A percentile compares a stretch with the other conserved stretches of the same genome.
These are phyloP conservation scores for Leucopternis melanops DNA, from an alignment of 2,113 vertebrate genomes.

Conservation along the genomic window DNA sequence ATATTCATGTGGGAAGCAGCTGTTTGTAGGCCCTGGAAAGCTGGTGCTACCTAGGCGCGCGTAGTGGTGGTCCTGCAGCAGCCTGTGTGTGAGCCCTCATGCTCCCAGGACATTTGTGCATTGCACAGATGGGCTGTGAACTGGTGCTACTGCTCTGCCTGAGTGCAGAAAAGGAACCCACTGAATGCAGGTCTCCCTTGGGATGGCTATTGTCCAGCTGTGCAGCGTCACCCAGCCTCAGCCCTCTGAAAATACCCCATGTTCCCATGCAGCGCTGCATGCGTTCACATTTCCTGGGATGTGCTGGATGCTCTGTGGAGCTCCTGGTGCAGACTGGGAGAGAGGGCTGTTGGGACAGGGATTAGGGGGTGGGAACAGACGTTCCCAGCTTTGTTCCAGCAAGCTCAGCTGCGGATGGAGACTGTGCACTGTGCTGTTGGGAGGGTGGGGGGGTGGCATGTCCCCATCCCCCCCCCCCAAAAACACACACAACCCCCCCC, in stretches of 20 bases:
- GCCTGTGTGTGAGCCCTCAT: neutral
- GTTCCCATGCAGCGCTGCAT: neutral
- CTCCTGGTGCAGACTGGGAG: neutral
- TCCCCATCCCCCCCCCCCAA: too few relatives aligned
- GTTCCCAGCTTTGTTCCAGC: neutral
- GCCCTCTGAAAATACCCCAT: neutral
- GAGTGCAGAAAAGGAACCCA: neutral
- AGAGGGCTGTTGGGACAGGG: neutral
- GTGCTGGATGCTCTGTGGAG: neutral
- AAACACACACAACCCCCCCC: too few relatives aligned
- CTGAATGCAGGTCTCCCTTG: neutral
- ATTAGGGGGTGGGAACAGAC: neutral
- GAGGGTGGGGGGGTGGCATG: neutral
- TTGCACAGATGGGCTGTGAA: neutral
- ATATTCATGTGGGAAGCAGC: neutral
- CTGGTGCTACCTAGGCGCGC: rapidly evolving
- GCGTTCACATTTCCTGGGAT: neutral
- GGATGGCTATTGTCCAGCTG: neutral
- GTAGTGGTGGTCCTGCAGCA: neutral
- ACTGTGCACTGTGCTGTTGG: neutral
- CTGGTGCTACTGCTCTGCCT: neutral
- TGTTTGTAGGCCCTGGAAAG: neutral
- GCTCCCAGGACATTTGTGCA: neutral
- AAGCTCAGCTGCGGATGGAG: neutral
- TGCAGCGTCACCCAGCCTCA: neutral